Percentiles rank a stretch among this genome's conserved stretches.
phyloP scores from a whole-genome alignment of 2,888 invertebrate genomes.

The Drosophila prostipennis region DNA sequence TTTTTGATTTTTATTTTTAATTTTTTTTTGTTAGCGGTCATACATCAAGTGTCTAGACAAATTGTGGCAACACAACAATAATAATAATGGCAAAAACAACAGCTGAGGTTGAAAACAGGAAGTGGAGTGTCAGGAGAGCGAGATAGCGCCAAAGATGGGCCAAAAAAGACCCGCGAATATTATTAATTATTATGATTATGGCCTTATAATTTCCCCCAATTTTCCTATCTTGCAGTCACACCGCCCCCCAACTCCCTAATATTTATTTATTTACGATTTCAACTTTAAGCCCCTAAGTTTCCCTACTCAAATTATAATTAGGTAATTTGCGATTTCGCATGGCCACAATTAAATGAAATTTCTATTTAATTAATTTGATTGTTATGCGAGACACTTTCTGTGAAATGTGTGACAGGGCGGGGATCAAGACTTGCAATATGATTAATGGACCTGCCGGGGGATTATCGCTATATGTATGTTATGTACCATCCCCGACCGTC shows the following conservation, averaged over 20 bases:
- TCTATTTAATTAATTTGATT: conserved; percentile 18
- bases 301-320: no score
- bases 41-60: conserved; percentile 74
- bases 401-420: conserved; percentile 22
- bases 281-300: neutral
- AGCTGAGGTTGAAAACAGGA: conserved; percentile 36
- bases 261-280: neutral
- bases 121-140: conserved; percentile 28
- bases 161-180: neutral
- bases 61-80: conserved; percentile 36
- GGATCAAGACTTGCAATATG: conserved; percentile 35
- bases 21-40: conserved; percentile 32
- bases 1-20: neutral
- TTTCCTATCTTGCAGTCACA: neutral
- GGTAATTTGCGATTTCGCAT: no score
- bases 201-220: conserved; percentile 3
- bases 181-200: neutral
- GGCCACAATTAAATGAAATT: conserved; percentile 2
- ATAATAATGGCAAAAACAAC: conserved; percentile 27
- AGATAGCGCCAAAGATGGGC: conserved; percentile 22
- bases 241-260: no score
- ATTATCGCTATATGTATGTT: conserved; percentile 20
- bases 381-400: conserved; percentile 11
- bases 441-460: conserved; percentile 20
- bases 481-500: neutral